Evolutionary conservation across 2,797 vertebrate genomes (phyloP).

Genomic region (Cuniculus paca): DNA sequence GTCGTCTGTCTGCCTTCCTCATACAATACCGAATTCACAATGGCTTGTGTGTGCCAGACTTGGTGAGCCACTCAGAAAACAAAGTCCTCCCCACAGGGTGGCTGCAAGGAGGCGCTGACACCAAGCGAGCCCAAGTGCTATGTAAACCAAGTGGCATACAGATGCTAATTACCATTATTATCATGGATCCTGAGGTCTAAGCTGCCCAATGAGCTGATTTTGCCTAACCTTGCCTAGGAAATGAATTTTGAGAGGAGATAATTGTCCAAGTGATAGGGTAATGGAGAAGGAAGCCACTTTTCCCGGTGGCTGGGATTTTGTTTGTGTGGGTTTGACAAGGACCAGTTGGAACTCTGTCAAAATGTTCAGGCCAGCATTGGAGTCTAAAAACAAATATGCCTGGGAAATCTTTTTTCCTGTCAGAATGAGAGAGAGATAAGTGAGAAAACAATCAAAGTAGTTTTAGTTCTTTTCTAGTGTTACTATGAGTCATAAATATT

Average conservation of each 20-base stretch:
- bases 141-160: constrained; percentile 56
- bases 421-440: background rate
- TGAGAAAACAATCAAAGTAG: background rate
- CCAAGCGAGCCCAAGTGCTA: background rate
- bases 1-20: constrained; percentile 54
- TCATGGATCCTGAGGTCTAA: constrained; percentile 45
- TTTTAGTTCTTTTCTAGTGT: constrained; percentile 3
- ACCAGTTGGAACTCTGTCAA: background rate
- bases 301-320: background rate
- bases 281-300: constrained; percentile 48
- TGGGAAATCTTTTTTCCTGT: constrained; percentile 2
- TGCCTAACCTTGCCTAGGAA: constrained; percentile 51
- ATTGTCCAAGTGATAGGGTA: constrained; percentile 34
- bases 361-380: background rate
- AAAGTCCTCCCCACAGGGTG: constrained; percentile 65
- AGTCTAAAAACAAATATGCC: constrained; percentile 24
- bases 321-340: constrained; percentile 14
- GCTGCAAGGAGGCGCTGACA: background rate
- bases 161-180: constrained; percentile 73
- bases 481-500: constrained; percentile 6
- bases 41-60: constrained; percentile 2
- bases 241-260: constrained; percentile 57
- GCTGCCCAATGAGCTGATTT: background rate
- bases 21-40: constrained; percentile 36
- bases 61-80: background rate